Base-by-base conservation (phyloP, 1,140 invertebrate genomes). In the Microplitis mediator region DNA sequence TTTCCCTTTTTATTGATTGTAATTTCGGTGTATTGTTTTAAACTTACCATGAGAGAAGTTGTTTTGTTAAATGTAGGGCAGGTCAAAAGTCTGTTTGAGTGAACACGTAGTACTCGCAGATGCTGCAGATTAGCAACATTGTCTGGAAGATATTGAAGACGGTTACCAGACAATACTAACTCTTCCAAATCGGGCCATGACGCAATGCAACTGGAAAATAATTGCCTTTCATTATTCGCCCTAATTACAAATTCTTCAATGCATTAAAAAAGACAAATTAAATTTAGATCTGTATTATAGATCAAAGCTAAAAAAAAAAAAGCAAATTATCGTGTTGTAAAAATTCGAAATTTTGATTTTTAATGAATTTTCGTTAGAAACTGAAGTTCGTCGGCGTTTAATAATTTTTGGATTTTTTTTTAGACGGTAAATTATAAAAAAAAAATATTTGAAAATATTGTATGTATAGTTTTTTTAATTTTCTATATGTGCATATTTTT, bases 181-280 rank as follows among this genome's bases (percentile, higher is more conserved):
- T 95, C 94, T 86, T 95, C 93, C 73, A 96, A 85, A 72, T 95
- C 92, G 3, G 88, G 86, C 93, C 94, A 95, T 71, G 90, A 90
- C 34, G 89, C 89, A 51, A 93, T 89, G 79, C 93, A 94, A 78
- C 90, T 91, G 78, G 3, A 79, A 14, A 50, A 2, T 4, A 62
- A 23, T 31, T 35, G 61, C 54, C 54, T n/a, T 67, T 52, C 13
- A 9, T 50, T 16, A 61, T 6, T 13, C 32, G 5, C 32, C 32
- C 23, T 13, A 16, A 4, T 65, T 31, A 52, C 1, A 54, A 54
- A 31, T 23, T 23, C 23, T 23, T 23, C 2, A 23, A 23, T 23
- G 2, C 23, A 23, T 23, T 23, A 23, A 23, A 23, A 2, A 23
- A 23, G 23, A 23, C 23, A 1, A 23, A 1, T 23, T 23, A 23